Percentiles rank a stretch among this genome's conserved stretches.
These are phyloP conservation scores for Leptura quadrifasciata DNA, from an alignment of 2,888 invertebrate species.

Conservation along the genomic window DNA sequence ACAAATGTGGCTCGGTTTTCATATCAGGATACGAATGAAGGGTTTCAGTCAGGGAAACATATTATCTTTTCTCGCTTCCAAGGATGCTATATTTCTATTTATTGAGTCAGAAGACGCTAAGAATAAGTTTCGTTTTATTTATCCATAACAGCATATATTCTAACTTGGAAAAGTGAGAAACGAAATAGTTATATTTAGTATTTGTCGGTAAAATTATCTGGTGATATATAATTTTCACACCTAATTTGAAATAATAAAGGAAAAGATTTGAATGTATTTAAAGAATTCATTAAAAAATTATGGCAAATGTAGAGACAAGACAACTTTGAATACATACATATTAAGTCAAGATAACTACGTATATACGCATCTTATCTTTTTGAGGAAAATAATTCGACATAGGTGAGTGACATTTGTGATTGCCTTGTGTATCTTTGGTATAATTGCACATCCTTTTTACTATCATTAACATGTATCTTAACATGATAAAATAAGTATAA, in stretches of 20 bases:
- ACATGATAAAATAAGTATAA: too few relatives aligned
- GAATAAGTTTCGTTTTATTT: neutral
- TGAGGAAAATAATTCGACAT: too few relatives aligned
- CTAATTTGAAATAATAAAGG: neutral
- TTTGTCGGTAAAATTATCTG: neutral
- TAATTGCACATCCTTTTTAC: too few relatives aligned
- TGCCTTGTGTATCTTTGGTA: too few relatives aligned
- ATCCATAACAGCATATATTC: neutral
- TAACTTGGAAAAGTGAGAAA: neutral
- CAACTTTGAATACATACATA: too few relatives aligned
- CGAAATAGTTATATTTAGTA: neutral
- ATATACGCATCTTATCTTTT: too few relatives aligned
- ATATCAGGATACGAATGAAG: neutral
- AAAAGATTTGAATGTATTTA: too few relatives aligned
- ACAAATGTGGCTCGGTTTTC: neutral
- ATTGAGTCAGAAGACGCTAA: neutral
- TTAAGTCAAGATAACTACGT: too few relatives aligned
- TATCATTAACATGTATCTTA: too few relatives aligned
- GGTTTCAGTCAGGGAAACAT: conserved; percentile 7
- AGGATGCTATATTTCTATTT: conserved; percentile 1
- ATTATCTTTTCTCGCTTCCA: neutral
- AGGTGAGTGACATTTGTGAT: too few relatives aligned
- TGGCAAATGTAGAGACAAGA: too few relatives aligned
- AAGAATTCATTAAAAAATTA: too few relatives aligned
- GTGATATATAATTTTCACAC: neutral